Percentiles rank a stretch among this genome's conserved stretches.
Conservation (phyloP, 2,797 vertebrate species). For the Sternarchorhynchus goeldii region DNA sequence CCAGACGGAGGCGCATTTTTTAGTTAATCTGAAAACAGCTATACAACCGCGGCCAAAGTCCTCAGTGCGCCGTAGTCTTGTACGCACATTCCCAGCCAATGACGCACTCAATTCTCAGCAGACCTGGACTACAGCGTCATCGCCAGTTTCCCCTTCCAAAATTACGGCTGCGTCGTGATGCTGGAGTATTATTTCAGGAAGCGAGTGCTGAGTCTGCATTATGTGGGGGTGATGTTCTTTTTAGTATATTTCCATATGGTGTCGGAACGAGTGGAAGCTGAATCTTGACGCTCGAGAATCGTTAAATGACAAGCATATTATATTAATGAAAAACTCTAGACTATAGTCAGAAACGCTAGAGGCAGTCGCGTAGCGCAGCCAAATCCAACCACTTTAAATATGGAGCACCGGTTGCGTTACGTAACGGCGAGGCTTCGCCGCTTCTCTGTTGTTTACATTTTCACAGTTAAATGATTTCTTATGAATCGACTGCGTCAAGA, state of each 20-base stretch:
- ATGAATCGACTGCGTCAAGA: slow-evolving; percentile 34
- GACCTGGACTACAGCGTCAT: slow-evolving; percentile 65
- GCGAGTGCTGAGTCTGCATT: slow-evolving; percentile 3
- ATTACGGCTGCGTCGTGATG: slow-evolving; percentile 24
- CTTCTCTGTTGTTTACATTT: slow-evolving; percentile 67
- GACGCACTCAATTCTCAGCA: slow-evolving; percentile 66
- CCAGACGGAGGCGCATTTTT: slow-evolving; percentile 51
- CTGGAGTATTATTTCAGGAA: neutral
- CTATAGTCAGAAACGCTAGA: slow-evolving; percentile 53
- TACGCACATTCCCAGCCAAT: slow-evolving; percentile 64
- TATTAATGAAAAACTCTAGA: slow-evolving; percentile 8
- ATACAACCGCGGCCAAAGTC: slow-evolving; percentile 3
- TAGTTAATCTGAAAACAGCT: slow-evolving; percentile 48
- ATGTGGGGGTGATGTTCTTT: no score
- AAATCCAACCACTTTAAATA: slow-evolving; percentile 67
- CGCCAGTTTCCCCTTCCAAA: slow-evolving; percentile 32
- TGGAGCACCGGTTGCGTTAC: slow-evolving; percentile 66
- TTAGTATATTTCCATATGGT: neutral
- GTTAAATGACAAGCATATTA: slow-evolving; percentile 32
- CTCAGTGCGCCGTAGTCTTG: slow-evolving; percentile 21
- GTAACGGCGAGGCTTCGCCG: slow-evolving; percentile 62
- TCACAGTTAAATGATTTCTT: slow-evolving; percentile 41
- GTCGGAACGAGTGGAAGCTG: slow-evolving; percentile 10
- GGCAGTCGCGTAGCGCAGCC: slow-evolving; percentile 54
- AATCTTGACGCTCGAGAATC: slow-evolving; percentile 25